Conservation (phyloP, 2,888 invertebrate genomes). For the Sceliomorpha sp. region DNA sequence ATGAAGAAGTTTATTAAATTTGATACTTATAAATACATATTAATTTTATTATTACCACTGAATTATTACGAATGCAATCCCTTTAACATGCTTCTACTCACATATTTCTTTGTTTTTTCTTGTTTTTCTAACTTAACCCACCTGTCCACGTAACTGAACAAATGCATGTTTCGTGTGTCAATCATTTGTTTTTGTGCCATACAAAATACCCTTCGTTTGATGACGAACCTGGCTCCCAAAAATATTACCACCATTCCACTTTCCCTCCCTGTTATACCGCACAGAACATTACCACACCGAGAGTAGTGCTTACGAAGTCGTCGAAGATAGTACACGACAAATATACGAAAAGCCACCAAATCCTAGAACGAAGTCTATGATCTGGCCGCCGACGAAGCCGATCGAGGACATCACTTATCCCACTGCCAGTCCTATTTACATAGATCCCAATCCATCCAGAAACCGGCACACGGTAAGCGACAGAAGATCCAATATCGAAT, state of each 20-base stretch:
- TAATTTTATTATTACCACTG: slow-evolving; percentile 19
- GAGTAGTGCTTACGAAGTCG: slow-evolving; percentile 62
- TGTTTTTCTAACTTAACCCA: slow-evolving; percentile 68
- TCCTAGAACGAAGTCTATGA: slow-evolving; percentile 66
- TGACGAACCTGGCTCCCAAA: slow-evolving; percentile 9
- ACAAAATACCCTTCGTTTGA: slow-evolving; percentile 15
- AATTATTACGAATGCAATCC: slow-evolving; percentile 57
- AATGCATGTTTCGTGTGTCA: slow-evolving; percentile 45
- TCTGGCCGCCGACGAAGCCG: slow-evolving; percentile 75
- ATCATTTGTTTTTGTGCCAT: slow-evolving; percentile 27
- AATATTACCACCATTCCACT: slow-evolving; percentile 2
- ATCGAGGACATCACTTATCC: slow-evolving; percentile 76
- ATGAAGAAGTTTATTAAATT: slow-evolving; percentile 34
- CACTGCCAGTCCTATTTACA: slow-evolving; percentile 77
- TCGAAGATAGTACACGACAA: slow-evolving; percentile 55
- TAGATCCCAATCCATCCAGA: slow-evolving; percentile 74
- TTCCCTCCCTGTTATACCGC: slow-evolving; percentile 6
- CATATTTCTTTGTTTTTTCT: slow-evolving; percentile 71
- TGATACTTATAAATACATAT: neutral
- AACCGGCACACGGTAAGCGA: slow-evolving; percentile 66
- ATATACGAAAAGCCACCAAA: slow-evolving; percentile 58
- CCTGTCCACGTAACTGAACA: slow-evolving; percentile 17
- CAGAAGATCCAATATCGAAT: slow-evolving; percentile 68
- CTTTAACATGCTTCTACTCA: slow-evolving; percentile 74
- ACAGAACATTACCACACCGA: slow-evolving; percentile 60